Evolutionary conservation across 2,113 vertebrate species (phyloP), one percentile per base, ranked within the genome.

Genomic region (Scalopus aquaticus): DNA sequence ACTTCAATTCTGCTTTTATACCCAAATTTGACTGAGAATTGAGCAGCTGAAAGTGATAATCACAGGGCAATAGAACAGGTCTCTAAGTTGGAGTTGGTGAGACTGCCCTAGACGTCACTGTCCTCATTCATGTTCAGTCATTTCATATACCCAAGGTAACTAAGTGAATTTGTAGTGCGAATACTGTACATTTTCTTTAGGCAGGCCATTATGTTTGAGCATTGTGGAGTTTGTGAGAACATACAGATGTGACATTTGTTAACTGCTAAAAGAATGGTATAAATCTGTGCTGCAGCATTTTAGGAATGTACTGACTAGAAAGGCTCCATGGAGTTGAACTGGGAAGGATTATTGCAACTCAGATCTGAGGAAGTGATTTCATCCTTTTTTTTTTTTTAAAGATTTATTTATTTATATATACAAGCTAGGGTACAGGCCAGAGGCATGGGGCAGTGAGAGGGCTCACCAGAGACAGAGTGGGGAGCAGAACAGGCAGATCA

Each of bases 81-180:
- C 24, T 17, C 70, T 22, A 9, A 54, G 44, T 37, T 88, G 51
- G 54, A 30, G 13, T 26, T 92, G 60, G 77, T 24, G 11, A 82
- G 26, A 77, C 67, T 74, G 49, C 22, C 54, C 32, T 67, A n/a
- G 72, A 70, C 39, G 51, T 46, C 54, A 32, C 16, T 69, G 0
- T 82, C 37, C 35, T 92, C 42, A 35, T 9, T 28, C n/a, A 42
- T 58, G 79, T 26, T 42, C 30, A 62, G 11, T 90, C 42, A 74
- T 73, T 91, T 80, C 72, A 92, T 44, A 88, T 65, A 90, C 7
- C 67, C 51, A 87, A 62, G 39, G 46, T 65, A 62, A 56, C 86
- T 51, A 74, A 60, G 44, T 95, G 39, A 85, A n/a, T 92, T 87
- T 39, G 12, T 87, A 91, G 46, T 79, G 65, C 78, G 44, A 32